phyloP scores from a whole-genome alignment of 2,113 vertebrate genomes.

The Xiphophorus hellerii region DNA sequence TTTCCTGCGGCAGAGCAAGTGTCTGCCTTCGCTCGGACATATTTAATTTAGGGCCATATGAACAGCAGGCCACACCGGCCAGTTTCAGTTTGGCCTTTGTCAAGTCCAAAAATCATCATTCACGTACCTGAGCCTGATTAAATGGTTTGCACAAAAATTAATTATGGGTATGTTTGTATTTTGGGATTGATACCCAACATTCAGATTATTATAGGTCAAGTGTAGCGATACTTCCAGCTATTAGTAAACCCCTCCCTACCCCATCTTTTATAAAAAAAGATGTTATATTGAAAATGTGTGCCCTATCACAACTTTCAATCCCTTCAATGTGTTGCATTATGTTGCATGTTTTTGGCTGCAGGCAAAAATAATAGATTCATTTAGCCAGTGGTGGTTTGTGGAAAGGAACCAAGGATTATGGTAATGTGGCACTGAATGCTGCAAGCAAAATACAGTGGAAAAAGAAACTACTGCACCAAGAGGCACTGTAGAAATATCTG shows the following conservation, averaged over 20 bases:
- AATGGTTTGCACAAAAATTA: conserved; percentile 32
- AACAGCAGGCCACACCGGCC: conserved; percentile 62
- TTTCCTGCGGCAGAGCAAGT: conserved; percentile 77
- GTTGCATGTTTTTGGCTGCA: conserved; percentile 74
- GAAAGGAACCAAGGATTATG: conserved; percentile 80
- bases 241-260: background rate
- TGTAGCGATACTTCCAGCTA: conserved; percentile 33
- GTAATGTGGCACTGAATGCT: conserved; percentile 70
- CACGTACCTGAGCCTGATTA: conserved; percentile 8
- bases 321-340: conserved; percentile 76
- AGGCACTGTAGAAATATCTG: conserved; percentile 61
- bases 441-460: conserved; percentile 70
- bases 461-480: conserved; percentile 65
- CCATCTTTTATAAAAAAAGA: conserved; percentile 29
- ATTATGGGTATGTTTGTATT: conserved; percentile 14
- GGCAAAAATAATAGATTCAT: conserved; percentile 81
- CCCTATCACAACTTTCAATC: conserved; percentile 66
- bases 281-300: conserved; percentile 54
- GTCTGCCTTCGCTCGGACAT: conserved; percentile 71
- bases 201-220: conserved; percentile 58
- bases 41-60: conserved; percentile 78
- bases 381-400: conserved; percentile 80
- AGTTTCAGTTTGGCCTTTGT: conserved; percentile 49
- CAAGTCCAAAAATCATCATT: conserved; percentile 46
- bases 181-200: conserved; percentile 22